Conservation (phyloP, 2,797 vertebrate genomes). For the Percopsis omiscomaycus region DNA sequence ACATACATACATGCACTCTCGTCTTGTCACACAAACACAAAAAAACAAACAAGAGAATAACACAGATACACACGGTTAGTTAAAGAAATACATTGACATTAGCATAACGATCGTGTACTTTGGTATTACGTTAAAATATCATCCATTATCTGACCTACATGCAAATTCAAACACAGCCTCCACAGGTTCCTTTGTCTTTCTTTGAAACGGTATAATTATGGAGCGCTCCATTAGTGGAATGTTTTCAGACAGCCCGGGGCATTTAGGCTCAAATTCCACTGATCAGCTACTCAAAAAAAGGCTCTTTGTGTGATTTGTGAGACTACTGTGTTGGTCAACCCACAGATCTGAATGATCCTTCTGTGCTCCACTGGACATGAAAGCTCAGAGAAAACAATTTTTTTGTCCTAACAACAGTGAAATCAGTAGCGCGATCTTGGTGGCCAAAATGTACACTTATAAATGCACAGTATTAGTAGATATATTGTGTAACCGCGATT, state of each 20-base stretch:
- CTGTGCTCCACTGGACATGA: conserved; percentile 14
- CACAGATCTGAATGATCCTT: conserved; percentile 41
- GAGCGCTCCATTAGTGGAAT: conserved; percentile 67
- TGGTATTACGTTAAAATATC: conserved; percentile 39
- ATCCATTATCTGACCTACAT: conserved; percentile 47
- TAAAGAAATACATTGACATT: conserved; percentile 19
- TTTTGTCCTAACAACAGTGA: not conserved
- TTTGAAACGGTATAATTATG: conserved; percentile 66
- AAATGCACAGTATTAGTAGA: not conserved
- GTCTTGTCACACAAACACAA: not conserved
- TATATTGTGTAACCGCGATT: no score
- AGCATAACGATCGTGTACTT: conserved; percentile 48
- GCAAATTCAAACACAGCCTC: conserved; percentile 53
- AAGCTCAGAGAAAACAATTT: conserved; percentile 11
- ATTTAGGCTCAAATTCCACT: conserved; percentile 76
- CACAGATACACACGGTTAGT: conserved; percentile 16
- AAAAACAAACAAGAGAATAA: conserved; percentile 7
- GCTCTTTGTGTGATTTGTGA: conserved; percentile 64
- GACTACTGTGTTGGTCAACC: conserved; percentile 55
- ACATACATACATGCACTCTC: conserved; percentile 29
- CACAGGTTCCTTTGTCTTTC: conserved; percentile 58
- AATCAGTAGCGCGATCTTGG: not conserved
- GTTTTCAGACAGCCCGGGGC: conserved; percentile 67
- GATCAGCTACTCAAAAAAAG: conserved; percentile 72
- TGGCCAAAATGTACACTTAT: not conserved